Base-by-base conservation (phyloP, 2,113 vertebrate species). In the Pygoscelis adeliae region DNA sequence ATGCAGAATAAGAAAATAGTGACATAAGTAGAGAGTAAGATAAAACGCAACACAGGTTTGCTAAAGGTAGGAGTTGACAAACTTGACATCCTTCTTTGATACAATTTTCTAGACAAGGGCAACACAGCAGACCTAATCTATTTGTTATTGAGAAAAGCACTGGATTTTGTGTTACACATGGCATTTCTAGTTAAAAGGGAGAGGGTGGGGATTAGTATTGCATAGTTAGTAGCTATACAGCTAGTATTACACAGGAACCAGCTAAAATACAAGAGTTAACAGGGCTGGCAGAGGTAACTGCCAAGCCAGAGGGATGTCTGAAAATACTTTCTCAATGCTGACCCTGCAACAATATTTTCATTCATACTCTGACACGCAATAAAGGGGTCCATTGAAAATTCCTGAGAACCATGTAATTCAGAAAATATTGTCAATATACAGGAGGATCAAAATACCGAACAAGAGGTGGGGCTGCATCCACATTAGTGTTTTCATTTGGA, bases 21-120 rank as follows among this genome's bases (percentile, higher is more conserved):
- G 92, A 90, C 92, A 97, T 26, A 72, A 82, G 29, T 25, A 79
- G 77, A 85, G 32, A 90, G 70, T 22, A 53, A 94, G 81, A 95
- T 91, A 95, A 97, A 94, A 96, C 29, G 71, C 46, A 93, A 95
- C 93, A 94, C 42, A 50, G 36, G 44, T 97, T 95, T 5, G 11
- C 74, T 96, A 94, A 97, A 95, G 74, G 93, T 53, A 85, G 70
- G 25, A 79, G 62, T 6, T 97, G 93, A 97, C 93, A 94, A 93
- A 83, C 70, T 61, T 83, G 96, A 96, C 97, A 91, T 30, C 49
- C 17, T 76, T 30, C 96, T 97, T 97, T 95, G 97, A 95, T 93
- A 66, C 2, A 3, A 53, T 73, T 91, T 94, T 65, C 92, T 50
- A 88, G 87, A 88, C 92, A 90, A 56, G 71, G 27, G 17, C 61